Percentiles rank a stretch among this genome's conserved stretches.
Conservation (phyloP, 2,888 invertebrate genomes). For the Blastobasis adustella region DNA sequence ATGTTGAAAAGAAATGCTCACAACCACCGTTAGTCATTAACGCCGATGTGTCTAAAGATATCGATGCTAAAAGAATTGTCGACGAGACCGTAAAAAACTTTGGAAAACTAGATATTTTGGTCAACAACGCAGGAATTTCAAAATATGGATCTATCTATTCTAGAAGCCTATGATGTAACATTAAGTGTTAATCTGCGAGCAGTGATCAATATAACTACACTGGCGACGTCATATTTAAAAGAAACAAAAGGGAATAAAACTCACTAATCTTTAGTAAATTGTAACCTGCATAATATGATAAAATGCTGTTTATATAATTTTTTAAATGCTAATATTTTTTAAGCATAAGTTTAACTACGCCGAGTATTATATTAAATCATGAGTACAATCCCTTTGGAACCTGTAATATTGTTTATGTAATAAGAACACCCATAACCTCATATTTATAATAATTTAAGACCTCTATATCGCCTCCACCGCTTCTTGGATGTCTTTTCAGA, state of each 20-base stretch:
- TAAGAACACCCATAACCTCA: too few relatives aligned
- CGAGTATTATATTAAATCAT: too few relatives aligned
- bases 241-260: not conserved
- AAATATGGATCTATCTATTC: not conserved
- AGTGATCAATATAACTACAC: not conserved
- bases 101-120: constrained; percentile 9
- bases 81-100: constrained; percentile 15
- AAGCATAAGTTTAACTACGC: too few relatives aligned
- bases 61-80: constrained; percentile 19
- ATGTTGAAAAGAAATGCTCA: constrained; percentile 11
- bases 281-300: too few relatives aligned
- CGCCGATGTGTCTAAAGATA: constrained; percentile 25
- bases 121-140: constrained; percentile 9
- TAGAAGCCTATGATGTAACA: not conserved
- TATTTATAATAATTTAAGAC: too few relatives aligned
- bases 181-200: not conserved
- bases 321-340: too few relatives aligned
- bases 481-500: too few relatives aligned
- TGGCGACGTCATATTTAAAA: not conserved
- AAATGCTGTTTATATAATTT: too few relatives aligned
- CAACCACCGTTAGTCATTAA: constrained; percentile 20
- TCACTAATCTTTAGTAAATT: too few relatives aligned
- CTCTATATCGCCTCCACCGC: too few relatives aligned
- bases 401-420: too few relatives aligned
- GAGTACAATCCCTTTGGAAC: too few relatives aligned